Base-by-base conservation (phyloP, 2,113 vertebrate genomes). In the Vombatus ursinus region DNA sequence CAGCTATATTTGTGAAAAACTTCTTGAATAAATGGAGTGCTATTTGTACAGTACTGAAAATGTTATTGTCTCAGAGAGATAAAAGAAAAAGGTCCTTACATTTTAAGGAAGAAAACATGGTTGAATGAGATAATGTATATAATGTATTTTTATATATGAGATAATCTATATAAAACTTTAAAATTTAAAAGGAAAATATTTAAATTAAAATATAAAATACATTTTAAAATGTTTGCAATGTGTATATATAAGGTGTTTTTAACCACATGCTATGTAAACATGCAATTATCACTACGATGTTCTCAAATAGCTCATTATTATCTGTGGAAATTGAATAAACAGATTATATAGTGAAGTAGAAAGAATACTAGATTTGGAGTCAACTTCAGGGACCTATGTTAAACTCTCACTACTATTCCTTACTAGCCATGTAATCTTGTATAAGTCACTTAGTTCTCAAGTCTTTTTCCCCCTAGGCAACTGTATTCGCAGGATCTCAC, bases 191-290 rank as follows among this genome's bases (percentile, higher is more conserved):
- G 95, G 96, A 77, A 96, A 93, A 94, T 94, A 94, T 61, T 90
- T 61, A 94, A 90, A 96, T 94, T 95, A 96, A 77, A 96, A 93
- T 94, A 94, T 95, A 90, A 91, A 16, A 97, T 97, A 95, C 91
- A 95, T 54, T 54, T 1, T 28, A 26, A 26, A 28, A 10, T 61
- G 11, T 37, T 61, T 61, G 28, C 37, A 61, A 61, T 14, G 28
- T 61, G 48, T 49, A 49, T 49, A 31, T 61, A 37, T 52, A 52
- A 57, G 22, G 26, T 25, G 7, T 68, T 8, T 77, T 77, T 19
- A 77, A 44, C 5, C 0, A 44, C 5, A 22, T 77, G 61, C 3
- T 77, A 77, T 77, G 3, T 77, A 77, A 77, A n/a, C n/a, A 8
- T 77, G 31, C 61, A 77, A n/a, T n/a, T 77, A 77, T 77, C 19